Evolutionary conservation across 2,797 vertebrate species (phyloP), one percentile per base, ranked within the genome.

Genomic region (Melanotaenia maccullochi): DNA sequence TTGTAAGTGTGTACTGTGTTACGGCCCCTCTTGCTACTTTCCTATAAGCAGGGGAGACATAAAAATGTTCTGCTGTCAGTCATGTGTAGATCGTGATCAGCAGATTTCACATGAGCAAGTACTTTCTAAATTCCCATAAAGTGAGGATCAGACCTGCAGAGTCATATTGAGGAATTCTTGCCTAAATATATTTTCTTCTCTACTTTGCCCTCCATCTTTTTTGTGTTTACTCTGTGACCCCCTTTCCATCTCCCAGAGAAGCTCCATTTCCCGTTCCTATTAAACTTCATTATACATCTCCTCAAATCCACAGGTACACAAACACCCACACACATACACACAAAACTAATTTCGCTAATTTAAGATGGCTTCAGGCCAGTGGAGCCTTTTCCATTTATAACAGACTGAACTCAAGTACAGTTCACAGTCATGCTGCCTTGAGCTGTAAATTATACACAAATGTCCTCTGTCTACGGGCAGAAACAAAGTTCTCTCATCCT

Each of bases 181-280:
- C 68, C 76, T 82, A 85, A 76, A 84, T 85, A 82, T 65, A 81
- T 77, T 79, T 85, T 81, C 85, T 82, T 62, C 61, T 63, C 64
- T 62, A 63, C 80, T 79, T 65, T 68, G 78, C 44, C 74, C 78
- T 83, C 65, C 25, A 68, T 83, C 66, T 44, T 71, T 65, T 82
- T 81, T 78, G 9, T 61, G 68, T 71, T 83, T 87, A 76, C 82
- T 85, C 75, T 73, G 61, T 75, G 71, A 58, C 70, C 73, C 47
- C 64, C 56, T 42, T 64, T 77, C 78, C 83, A 75, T 82, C 78
- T 83, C 78, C 64, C 70, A 80, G 67, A 87, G 81, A 89, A 87
- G 73, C 79, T 88, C 89, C 69, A 90, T 91, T 89, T 93, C 85
- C 86, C 88, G 71, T 85, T 83, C 70, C 78, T 86, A 85, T 89